Evolutionary conservation across 2,113 vertebrate genomes (phyloP), one percentile per base, ranked within the genome.

Genomic region (Bucco capensis): DNA sequence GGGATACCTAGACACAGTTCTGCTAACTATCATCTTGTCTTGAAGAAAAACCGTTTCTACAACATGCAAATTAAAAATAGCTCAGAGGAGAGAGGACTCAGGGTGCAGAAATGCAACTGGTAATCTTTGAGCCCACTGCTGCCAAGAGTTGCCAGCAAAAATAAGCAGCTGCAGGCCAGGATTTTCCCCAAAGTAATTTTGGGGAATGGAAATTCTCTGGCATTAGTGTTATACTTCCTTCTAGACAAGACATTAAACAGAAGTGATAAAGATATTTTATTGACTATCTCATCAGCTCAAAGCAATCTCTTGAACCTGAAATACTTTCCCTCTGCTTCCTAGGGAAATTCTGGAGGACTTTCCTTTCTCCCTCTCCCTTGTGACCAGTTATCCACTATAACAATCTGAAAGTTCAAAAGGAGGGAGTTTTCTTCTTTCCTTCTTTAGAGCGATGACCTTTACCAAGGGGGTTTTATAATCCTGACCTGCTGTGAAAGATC

Each of bases 301-400:
- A 94, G 35, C 46, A 65, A 23, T 51, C 13, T 91, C 65, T 76
- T 67, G 23, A 90, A 7, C 33, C 47, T 69, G 44, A 93, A 67
- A 46, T 2, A 95, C 95, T 96, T 96, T 95, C 92, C 75, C 33
- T 94, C 87, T 30, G 54, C 93, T 93, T 97, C 96, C 96, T 90
- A 95, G 67, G 88, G 94, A 97, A 97, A 92, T 62, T 88, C 97
- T 97, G 2, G 1, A 65, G 17, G 75, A 95, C 95, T 94, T 90
- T 94, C 96, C 92, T 8, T 44, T 81, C 47, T 73, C 19, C 31
- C 15, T 66, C n/a, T 53, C 46, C 46, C 57, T 15, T 64, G 40
- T 85, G 37, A 70, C 47, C 35, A 77, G 47, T 10, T 49, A 73
- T 82, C 50, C 23, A 9, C n/a, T 50, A 33, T 8, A 60, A 1